These are phyloP conservation scores for Cataglyphis altisquamis DNA, from an alignment of 2,888 invertebrate genomes.

Conservation along the genomic window DNA sequence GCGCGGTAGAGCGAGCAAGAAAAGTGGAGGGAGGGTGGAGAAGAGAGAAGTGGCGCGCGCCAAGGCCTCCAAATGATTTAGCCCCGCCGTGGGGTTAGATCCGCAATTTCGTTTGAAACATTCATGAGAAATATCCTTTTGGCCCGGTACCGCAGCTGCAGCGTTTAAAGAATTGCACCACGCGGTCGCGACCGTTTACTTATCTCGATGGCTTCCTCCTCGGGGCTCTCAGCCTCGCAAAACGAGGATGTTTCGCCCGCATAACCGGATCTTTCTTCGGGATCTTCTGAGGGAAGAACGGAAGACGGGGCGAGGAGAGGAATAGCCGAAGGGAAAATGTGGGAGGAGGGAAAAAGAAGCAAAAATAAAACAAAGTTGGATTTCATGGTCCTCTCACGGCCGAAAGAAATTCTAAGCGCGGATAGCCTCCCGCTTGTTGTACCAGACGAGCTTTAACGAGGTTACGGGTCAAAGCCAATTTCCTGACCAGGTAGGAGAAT, in stretches of 20 bases:
- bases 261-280: conserved; percentile 77
- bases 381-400: conserved; percentile 74
- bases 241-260: conserved; percentile 76
- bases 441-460: conserved; percentile 66
- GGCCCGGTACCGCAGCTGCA: conserved; percentile 78
- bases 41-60: conserved; percentile 49
- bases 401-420: conserved; percentile 69
- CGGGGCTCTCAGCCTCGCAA: conserved; percentile 66
- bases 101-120: conserved; percentile 85
- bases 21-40: conserved; percentile 39
- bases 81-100: conserved; percentile 84
- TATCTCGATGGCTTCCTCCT: conserved; percentile 80
- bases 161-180: conserved; percentile 83
- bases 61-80: conserved; percentile 82
- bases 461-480: conserved; percentile 73
- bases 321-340: conserved; percentile 34
- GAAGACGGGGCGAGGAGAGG: conserved; percentile 15
- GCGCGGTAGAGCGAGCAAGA: conserved; percentile 34
- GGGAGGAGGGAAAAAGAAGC: conserved; percentile 52
- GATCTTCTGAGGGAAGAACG: conserved; percentile 35
- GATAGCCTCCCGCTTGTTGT: conserved; percentile 20
- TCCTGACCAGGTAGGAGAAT: conserved; percentile 60
- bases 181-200: conserved; percentile 81
- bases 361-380: conserved; percentile 70
- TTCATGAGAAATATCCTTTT: conserved; percentile 85